Evolutionary conservation across 2,797 vertebrate species (phyloP), one percentile per base, ranked within the genome.

Genomic region (Pangasius krempfi): DNA sequence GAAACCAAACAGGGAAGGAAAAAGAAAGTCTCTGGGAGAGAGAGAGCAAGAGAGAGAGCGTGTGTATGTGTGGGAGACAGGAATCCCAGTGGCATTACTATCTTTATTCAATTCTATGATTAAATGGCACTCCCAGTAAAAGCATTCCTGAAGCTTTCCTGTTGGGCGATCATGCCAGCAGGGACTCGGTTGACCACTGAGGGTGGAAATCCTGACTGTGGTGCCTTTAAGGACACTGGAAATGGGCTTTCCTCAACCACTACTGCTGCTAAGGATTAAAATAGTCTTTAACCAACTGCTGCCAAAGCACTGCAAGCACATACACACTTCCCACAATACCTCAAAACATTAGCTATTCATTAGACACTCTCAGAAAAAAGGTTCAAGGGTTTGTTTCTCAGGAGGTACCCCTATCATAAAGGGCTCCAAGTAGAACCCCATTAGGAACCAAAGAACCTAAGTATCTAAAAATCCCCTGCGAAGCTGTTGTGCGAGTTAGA

Each of bases 51-150:
- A 72, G 25, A 85, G 79, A 40, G 89, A 91, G 30, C 9, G 13
- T 0, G 47, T 20, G 14, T 33, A 3, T 5, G 0, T 54, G 90
- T 40, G 52, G 27, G 62, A 90, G 89, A 88, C 64, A 91, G 78
- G 94, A 95, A 95, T 95, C 90, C 92, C 89, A 90, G 93, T 95
- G 94, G 95, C 95, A 96, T 91, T 93, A 93, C 94, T 93, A 95
- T 95, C 93, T 94, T 94, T 94, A 94, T 95, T 94, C 93, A 90
- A 85, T 90, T 91, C 90, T 87, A 92, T 93, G 93, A 93, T 92
- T 88, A 93, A 94, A 93, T 92, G 88, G 68, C 93, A 94, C 93
- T 92, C 93, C 90, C 20, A 79, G 86, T 78, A 85, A 85, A 68
- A 90, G 12, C 27, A 84, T 87, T 84, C 87, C 22, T 54, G 44